Evolutionary conservation across 2,113 vertebrate genomes (phyloP).

Genomic region (Anoplopoma fimbria): DNA sequence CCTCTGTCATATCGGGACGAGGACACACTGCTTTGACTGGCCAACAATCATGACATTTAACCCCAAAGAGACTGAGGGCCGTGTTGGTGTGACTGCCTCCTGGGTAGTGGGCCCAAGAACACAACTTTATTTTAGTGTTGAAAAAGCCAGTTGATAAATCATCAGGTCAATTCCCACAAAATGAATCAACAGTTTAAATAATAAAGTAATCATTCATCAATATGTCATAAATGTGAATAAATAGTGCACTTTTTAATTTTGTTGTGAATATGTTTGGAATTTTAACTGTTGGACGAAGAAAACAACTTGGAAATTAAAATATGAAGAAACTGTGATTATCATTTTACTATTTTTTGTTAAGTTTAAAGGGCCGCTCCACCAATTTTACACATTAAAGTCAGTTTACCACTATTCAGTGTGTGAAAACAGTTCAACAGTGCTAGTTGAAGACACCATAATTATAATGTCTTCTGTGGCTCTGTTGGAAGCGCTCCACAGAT

Average conservation of each 20-base stretch:
- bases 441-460: no score
- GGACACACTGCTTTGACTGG: conserved; percentile 9
- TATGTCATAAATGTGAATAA: background rate
- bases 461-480: background rate
- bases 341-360: background rate
- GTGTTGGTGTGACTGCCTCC: background rate
- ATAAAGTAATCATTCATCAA: background rate
- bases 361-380: background rate
- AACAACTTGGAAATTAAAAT: background rate
- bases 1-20: conserved; percentile 16
- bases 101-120: background rate
- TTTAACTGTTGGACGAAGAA: no score
- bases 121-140: background rate
- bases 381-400: background rate
- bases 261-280: background rate
- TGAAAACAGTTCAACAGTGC: background rate
- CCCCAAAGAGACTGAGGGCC: conserved; percentile 20
- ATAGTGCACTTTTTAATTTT: background rate
- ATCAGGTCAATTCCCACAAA: background rate
- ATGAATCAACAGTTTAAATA: background rate
- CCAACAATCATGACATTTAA: conserved; percentile 35
- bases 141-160: background rate
- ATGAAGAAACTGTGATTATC: background rate
- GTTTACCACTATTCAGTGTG: background rate
- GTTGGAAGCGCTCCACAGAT: no score